Conservation (phyloP, 1,140 invertebrate genomes). For the Octopus sinensis region DNA sequence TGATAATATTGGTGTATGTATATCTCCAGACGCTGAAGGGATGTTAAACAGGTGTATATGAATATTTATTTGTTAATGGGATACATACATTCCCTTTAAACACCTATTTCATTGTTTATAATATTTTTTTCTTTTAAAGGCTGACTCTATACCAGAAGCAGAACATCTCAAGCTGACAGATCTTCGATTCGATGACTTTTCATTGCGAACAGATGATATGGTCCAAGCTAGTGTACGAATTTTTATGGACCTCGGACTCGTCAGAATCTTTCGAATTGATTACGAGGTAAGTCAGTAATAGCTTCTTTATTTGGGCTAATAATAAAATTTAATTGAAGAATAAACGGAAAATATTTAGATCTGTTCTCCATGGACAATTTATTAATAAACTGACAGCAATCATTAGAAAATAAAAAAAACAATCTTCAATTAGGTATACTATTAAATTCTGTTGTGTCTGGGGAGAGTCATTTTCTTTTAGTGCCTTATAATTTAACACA, state of each 20-base stretch:
- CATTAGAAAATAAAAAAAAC: too few species aligned
- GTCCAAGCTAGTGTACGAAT: constrained; percentile 84
- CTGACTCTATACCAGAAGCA: constrained; percentile 33
- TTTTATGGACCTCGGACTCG: constrained; percentile 87
- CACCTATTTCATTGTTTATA: neutral
- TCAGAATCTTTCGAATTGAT: constrained; percentile 87
- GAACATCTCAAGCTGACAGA: constrained; percentile 34
- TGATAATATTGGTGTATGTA: too few species aligned
- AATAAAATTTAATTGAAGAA: neutral
- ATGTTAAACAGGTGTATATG: neutral
- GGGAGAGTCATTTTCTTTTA: too few species aligned
- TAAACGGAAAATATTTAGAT: too few species aligned
- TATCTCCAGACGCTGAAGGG: too few species aligned
- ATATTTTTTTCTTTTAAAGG: constrained; percentile 22
- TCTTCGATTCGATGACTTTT: constrained; percentile 88
- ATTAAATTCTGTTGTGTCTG: too few species aligned
- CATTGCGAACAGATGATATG: constrained; percentile 84
- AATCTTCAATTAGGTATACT: too few species aligned
- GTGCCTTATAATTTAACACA: too few species aligned
- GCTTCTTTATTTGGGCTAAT: neutral
- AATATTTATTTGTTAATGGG: neutral
- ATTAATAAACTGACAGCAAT: too few species aligned
- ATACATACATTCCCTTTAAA: neutral
- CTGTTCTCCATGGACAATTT: too few species aligned
- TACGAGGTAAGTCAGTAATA: constrained; percentile 71